These are phyloP conservation scores for Macrophya alboannulata DNA, from an alignment of 2,888 invertebrate species.

Conservation along the genomic window DNA sequence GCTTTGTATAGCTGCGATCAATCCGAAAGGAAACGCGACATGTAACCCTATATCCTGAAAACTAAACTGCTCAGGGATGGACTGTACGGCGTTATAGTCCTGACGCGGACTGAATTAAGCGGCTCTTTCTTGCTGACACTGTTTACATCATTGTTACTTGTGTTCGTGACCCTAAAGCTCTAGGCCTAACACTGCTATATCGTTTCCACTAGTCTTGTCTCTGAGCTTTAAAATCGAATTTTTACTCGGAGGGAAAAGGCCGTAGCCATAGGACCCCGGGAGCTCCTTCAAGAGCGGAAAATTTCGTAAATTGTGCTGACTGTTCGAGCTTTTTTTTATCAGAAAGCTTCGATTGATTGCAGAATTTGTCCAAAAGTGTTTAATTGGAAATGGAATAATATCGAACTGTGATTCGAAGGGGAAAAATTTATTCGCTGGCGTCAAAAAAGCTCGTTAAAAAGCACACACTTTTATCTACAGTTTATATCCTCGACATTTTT, in stretches of 20 bases:
- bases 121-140: neutral
- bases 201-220: neutral
- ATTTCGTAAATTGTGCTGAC: too few relatives aligned
- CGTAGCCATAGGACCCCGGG: too few relatives aligned
- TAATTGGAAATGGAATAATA: too few relatives aligned
- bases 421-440: too few relatives aligned
- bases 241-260: neutral
- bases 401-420: too few relatives aligned
- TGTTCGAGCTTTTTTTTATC: too few relatives aligned
- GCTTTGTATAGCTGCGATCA: neutral
- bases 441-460: too few relatives aligned
- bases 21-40: neutral
- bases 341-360: too few relatives aligned
- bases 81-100: neutral
- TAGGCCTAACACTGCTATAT: neutral
- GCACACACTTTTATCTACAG: too few relatives aligned
- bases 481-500: too few relatives aligned
- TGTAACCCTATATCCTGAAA: conserved; percentile 35
- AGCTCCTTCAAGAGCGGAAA: too few relatives aligned
- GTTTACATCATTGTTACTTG: conserved; percentile 14
- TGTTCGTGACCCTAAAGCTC: neutral
- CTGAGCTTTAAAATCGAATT: neutral
- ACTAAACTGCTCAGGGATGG: conserved; percentile 4
- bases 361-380: too few relatives aligned
- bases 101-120: conserved; percentile 30